Conservation (phyloP, 2,888 invertebrate species). For the Conomelus anceps region DNA sequence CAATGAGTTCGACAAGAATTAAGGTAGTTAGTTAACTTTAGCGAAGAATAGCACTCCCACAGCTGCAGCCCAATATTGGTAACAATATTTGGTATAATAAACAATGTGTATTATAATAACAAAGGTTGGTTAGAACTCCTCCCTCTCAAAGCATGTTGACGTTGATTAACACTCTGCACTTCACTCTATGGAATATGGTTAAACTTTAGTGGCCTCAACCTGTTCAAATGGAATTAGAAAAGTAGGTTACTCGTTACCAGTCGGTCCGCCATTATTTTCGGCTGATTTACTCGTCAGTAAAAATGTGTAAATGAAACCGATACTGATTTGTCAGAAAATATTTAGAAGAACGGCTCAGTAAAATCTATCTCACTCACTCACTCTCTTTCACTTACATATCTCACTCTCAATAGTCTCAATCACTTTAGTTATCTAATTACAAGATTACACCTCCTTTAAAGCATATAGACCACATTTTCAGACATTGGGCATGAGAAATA, state of each 20-base stretch:
- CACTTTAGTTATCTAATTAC: too few species aligned
- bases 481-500: too few species aligned
- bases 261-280: not conserved
- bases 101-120: not conserved
- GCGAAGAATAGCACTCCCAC: not conserved
- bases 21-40: not conserved
- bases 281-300: not conserved
- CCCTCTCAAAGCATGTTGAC: not conserved
- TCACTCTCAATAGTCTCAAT: too few species aligned
- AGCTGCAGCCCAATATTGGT: not conserved
- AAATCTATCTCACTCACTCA: too few species aligned
- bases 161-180: not conserved
- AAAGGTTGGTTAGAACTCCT: not conserved
- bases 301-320: not conserved
- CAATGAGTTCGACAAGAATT: not conserved
- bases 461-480: too few species aligned
- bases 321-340: too few species aligned
- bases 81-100: not conserved
- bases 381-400: too few species aligned
- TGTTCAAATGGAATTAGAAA: not conserved
- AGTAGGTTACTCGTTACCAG: not conserved
- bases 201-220: not conserved
- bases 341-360: too few species aligned
- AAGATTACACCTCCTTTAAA: too few species aligned
- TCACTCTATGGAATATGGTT: not conserved